Evolutionary conservation across 1,140 invertebrate species (phyloP).

Genomic region (Drosophila leontia): DNA sequence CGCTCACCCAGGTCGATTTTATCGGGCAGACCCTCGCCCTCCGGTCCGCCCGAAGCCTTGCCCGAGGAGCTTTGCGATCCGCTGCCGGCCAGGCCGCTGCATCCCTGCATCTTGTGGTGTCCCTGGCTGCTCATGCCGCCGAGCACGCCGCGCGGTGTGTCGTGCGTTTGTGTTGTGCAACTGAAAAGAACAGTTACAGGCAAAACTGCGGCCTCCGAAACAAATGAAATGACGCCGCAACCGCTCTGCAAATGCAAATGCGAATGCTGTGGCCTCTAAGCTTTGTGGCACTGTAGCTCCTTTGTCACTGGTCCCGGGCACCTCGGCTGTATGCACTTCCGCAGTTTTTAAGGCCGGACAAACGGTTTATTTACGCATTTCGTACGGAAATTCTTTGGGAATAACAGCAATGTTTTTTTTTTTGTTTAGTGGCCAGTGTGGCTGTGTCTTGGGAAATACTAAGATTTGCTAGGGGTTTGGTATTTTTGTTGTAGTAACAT

Average conservation of each 20-base stretch:
- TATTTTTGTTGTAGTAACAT: too few relatives aligned
- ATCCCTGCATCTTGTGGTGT: slow-evolving; percentile 71
- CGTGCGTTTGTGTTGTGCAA: slow-evolving; percentile 15
- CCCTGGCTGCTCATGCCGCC: slow-evolving; percentile 73
- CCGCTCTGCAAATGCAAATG: background rate
- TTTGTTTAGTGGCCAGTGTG: background rate
- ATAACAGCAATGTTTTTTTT: background rate
- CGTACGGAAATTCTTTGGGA: background rate
- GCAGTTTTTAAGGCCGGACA: background rate
- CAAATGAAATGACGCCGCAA: slow-evolving; percentile 19
- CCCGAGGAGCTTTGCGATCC: slow-evolving; percentile 19
- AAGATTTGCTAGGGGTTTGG: background rate
- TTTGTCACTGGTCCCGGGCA: slow-evolving; percentile 1
- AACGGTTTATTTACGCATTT: slow-evolving; percentile 2
- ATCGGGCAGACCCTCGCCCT: slow-evolving; percentile 53
- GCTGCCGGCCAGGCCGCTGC: slow-evolving; percentile 23
- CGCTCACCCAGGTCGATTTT: slow-evolving; percentile 70
- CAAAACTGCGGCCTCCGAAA: background rate
- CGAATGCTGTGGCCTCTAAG: background rate
- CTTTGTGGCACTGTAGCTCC: background rate
- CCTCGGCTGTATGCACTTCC: background rate
- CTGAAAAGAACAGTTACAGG: slow-evolving; percentile 3
- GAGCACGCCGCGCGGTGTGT: background rate
- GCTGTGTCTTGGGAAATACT: background rate
- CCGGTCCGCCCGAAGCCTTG: slow-evolving; percentile 17